Base-by-base conservation (phyloP, 1,140 invertebrate species). In the Aphidius ervi region DNA sequence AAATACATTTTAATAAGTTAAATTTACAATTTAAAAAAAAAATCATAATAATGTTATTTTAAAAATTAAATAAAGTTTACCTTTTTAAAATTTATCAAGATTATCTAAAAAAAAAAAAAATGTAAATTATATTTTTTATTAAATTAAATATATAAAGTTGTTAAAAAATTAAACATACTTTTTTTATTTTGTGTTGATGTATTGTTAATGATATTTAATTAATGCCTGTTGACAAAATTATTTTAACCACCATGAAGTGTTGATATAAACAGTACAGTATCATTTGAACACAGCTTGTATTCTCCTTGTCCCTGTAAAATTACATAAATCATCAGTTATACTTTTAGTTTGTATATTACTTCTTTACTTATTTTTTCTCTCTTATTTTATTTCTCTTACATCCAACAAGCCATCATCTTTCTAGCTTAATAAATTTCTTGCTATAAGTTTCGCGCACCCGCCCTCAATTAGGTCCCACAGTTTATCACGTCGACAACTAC, bases 201-300 rank as follows among this genome's bases (percentile, higher is more conserved):
- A 7, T 40, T 23, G 9, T 43, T 50, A 31, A 16, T 16, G 16
- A 16, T 59, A 5, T 9, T 42, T 56, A 23, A 43, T 37, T 46
- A 46, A 6, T 40, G n/a, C 16, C 20, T 57, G 6, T 8, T 57
- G 9, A 23, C 10, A 48, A 20, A 50, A 39, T 52, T 46, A 59
- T 49, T 37, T 74, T 80, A 89, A 58, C 87, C 88, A 37, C 87
- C 88, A 71, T 89, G 88, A 61, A 90, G 75, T 4, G 88, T 89
- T 20, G 88, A 90, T 63, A 90, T 89, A 67, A 89, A 89, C 39
- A 85, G 74, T 59, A 90, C 76, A 46, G 70, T 82, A 74, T 89
- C 88, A 45, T 81, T 79, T n/a, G 81, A 70, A 66, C 83, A 68
- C 23, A 90, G 64, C 64, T 81, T 72, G 69, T 88, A 89, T 39